These are phyloP conservation scores for Nycticryphes semicollaris DNA, from an alignment of 2,113 vertebrate genomes.

Conservation along the genomic window DNA sequence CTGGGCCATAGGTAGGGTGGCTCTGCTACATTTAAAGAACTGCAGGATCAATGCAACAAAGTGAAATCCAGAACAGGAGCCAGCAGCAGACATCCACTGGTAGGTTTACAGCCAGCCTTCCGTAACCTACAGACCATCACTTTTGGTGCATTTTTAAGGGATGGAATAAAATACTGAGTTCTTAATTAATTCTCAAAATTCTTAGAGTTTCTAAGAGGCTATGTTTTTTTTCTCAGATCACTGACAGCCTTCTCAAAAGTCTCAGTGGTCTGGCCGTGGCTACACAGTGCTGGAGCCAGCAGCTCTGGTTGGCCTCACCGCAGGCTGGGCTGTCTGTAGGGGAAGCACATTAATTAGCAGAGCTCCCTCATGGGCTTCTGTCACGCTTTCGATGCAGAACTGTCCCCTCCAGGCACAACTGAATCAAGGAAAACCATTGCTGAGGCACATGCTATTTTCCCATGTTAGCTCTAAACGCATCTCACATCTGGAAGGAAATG, in stretches of 20 bases:
- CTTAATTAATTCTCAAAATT: not conserved
- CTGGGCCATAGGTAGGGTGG: not conserved
- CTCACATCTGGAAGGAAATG: slow-evolving; percentile 42
- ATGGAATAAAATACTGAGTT: not conserved
- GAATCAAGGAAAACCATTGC: slow-evolving; percentile 18
- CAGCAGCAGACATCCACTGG: not conserved
- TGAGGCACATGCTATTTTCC: not conserved
- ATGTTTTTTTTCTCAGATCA: not conserved
- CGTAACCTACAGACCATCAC: not conserved
- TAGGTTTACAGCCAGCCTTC: not conserved
- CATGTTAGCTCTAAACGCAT: not conserved
- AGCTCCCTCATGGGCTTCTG: not conserved
- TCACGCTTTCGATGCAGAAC: not conserved
- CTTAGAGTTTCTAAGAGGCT: not conserved
- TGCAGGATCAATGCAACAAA: not conserved
- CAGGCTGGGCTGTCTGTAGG: not conserved
- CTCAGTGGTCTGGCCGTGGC: rapidly evolving
- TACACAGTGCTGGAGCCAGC: not conserved
- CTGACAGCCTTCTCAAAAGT: not conserved
- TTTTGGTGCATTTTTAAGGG: not conserved
- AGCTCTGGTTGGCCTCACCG: not conserved
- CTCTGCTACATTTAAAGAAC: not conserved
- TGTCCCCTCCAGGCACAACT: slow-evolving; percentile 33
- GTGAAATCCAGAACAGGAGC: not conserved
- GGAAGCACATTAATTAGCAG: not conserved